Conservation (phyloP, 2,888 invertebrate genomes). For the Melipona beecheii region DNA sequence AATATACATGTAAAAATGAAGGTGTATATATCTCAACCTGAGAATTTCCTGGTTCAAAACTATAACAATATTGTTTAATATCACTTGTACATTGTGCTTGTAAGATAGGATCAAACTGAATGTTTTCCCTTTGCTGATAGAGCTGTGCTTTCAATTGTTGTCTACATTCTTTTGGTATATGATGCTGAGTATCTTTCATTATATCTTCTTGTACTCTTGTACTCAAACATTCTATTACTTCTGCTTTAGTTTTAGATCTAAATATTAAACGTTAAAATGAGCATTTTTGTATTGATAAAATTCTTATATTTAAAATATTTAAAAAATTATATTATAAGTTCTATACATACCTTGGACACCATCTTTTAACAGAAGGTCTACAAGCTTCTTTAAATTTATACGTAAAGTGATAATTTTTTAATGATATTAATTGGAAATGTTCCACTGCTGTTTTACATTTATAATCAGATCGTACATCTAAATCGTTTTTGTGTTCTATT, state of each 20-base stretch:
- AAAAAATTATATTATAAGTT: slow-evolving; percentile 5
- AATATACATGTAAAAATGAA: background rate
- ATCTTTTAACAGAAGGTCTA: slow-evolving; percentile 89
- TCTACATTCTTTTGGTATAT: slow-evolving; percentile 94
- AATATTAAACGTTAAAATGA: slow-evolving; percentile 63
- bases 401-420: slow-evolving; percentile 97
- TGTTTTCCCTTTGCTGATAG: slow-evolving; percentile 95
- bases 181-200: slow-evolving; percentile 89
- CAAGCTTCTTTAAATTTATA: slow-evolving; percentile 98
- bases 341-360: slow-evolving; percentile 84
- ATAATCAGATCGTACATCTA: slow-evolving; percentile 90
- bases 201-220: slow-evolving; percentile 96
- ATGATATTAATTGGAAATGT: slow-evolving; percentile 97
- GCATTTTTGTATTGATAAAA: background rate
- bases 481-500: slow-evolving; percentile 95
- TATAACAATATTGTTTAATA: slow-evolving; percentile 89
- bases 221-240: slow-evolving; percentile 94
- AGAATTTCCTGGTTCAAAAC: slow-evolving; percentile 88
- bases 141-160: slow-evolving; percentile 96
- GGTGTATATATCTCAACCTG: slow-evolving; percentile 81
- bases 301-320: slow-evolving; percentile 65
- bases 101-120: slow-evolving; percentile 93
- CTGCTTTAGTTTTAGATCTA: slow-evolving; percentile 90
- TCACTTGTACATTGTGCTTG: slow-evolving; percentile 93
- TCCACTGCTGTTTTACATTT: slow-evolving; percentile 97